These are phyloP conservation scores for Baronia brevicornis DNA, from an alignment of 2,888 invertebrate species.

Conservation along the genomic window DNA sequence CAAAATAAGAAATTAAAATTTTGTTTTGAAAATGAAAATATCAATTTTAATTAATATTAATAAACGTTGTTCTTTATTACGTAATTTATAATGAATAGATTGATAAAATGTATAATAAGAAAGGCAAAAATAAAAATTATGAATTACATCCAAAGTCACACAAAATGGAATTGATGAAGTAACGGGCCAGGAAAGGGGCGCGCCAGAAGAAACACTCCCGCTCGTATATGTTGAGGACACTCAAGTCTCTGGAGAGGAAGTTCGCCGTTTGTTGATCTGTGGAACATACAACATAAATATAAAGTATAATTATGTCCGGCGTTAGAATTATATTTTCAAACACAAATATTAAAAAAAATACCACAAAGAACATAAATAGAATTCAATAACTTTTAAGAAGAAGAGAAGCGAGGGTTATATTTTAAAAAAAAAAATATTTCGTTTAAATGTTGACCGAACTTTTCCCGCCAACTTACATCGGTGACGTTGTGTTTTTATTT, in stretches of 20 bases:
- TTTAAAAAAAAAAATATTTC: too few species aligned
- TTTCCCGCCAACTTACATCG: too few species aligned
- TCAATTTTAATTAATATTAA: too few species aligned
- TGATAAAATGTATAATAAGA: conserved; percentile 2
- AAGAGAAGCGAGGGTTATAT: too few species aligned
- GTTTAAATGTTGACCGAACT: too few species aligned
- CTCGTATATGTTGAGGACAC: conserved; percentile 40
- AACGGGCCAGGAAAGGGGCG: conserved; percentile 30
- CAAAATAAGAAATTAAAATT: too few species aligned
- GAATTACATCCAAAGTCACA: conserved; percentile 44
- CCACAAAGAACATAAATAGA: too few species aligned
- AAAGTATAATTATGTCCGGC: neutral
- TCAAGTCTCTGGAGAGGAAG: conserved; percentile 38
- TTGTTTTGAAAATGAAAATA: too few species aligned
- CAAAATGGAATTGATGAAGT: conserved; percentile 33
- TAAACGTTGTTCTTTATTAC: too few species aligned
- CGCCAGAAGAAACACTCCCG: conserved; percentile 38
- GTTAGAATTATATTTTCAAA: neutral
- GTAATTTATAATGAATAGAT: neutral
- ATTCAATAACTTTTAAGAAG: too few species aligned
- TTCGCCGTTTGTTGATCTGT: conserved; percentile 41
- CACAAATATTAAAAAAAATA: too few species aligned
- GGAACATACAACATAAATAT: neutral
- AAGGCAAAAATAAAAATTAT: conserved; percentile 10
- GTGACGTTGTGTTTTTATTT: too few species aligned